Evolutionary conservation across 1,140 invertebrate genomes (phyloP).

Genomic region (Heliconius congener): DNA sequence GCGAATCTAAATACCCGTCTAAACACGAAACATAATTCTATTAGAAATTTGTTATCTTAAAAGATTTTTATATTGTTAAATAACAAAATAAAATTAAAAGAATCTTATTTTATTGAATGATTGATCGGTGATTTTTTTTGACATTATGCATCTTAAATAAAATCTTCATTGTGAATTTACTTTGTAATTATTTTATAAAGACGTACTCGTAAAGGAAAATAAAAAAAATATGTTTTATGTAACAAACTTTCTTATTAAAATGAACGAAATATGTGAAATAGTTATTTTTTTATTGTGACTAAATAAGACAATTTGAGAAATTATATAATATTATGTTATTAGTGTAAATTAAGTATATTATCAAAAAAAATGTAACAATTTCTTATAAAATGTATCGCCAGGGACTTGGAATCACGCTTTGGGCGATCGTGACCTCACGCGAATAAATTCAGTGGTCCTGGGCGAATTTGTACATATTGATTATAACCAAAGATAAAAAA

Average conservation of each 20-base stretch:
- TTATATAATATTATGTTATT: conserved; percentile 4
- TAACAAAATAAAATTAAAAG: not conserved
- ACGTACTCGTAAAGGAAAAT: too few relatives aligned
- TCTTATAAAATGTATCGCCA: conserved; percentile 16
- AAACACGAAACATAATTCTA: not conserved
- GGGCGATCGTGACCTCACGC: conserved; percentile 36
- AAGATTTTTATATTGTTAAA: not conserved
- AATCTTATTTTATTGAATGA: not conserved
- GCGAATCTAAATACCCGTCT: conserved; percentile 53
- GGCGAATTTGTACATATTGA: conserved; percentile 25
- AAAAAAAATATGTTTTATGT: too few relatives aligned
- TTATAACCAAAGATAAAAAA: conserved; percentile 16
- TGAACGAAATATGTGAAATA: not conserved
- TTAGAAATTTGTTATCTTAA: conserved; percentile 12
- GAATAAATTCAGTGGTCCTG: conserved; percentile 27
- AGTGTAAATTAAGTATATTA: not conserved
- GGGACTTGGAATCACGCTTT: conserved; percentile 15
- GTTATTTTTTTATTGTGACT: not conserved
- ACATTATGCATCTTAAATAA: too few relatives aligned
- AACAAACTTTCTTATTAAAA: too few relatives aligned
- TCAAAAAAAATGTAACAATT: not conserved
- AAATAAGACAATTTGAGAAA: not conserved
- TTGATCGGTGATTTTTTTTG: too few relatives aligned
- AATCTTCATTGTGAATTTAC: too few relatives aligned
- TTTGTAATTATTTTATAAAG: too few relatives aligned